These are phyloP conservation scores for Zophobas morio DNA, from an alignment of 1,140 invertebrate species.

Conservation along the genomic window DNA sequence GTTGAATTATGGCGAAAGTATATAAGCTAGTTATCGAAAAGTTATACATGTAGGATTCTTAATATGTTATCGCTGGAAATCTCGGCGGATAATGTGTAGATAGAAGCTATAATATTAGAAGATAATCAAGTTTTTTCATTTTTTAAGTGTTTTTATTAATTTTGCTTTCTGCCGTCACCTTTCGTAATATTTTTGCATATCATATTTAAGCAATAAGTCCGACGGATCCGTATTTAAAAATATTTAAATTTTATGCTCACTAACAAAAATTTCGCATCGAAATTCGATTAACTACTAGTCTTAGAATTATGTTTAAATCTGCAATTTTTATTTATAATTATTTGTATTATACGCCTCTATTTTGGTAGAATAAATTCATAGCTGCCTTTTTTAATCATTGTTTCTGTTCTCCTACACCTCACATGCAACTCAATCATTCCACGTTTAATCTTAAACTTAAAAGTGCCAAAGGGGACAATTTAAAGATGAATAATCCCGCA, in stretches of 20 bases:
- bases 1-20: slow-evolving; percentile 42
- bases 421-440: background rate
- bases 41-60: slow-evolving; percentile 30
- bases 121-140: slow-evolving; percentile 4
- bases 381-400: slow-evolving; percentile 53
- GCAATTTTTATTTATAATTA: slow-evolving; percentile 52
- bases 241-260: slow-evolving; percentile 32
- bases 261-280: slow-evolving; percentile 42
- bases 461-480: no score
- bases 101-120: slow-evolving; percentile 22
- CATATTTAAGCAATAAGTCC: slow-evolving; percentile 36
- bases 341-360: slow-evolving; percentile 56
- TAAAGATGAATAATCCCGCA: no score
- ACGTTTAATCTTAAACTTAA: no score
- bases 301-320: slow-evolving; percentile 43
- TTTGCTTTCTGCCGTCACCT: slow-evolving; percentile 26
- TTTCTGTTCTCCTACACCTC: background rate
- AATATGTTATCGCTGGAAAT: slow-evolving; percentile 35
- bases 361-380: slow-evolving; percentile 56
- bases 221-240: background rate
- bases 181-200: slow-evolving; percentile 37
- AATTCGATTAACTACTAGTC: slow-evolving; percentile 44
- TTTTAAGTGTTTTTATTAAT: slow-evolving; percentile 10
- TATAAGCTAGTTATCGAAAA: slow-evolving; percentile 29
- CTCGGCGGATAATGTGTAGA: slow-evolving; percentile 27